Evolutionary conservation across 2,888 invertebrate species (phyloP).

Genomic region (Argynnis bischoffii): DNA sequence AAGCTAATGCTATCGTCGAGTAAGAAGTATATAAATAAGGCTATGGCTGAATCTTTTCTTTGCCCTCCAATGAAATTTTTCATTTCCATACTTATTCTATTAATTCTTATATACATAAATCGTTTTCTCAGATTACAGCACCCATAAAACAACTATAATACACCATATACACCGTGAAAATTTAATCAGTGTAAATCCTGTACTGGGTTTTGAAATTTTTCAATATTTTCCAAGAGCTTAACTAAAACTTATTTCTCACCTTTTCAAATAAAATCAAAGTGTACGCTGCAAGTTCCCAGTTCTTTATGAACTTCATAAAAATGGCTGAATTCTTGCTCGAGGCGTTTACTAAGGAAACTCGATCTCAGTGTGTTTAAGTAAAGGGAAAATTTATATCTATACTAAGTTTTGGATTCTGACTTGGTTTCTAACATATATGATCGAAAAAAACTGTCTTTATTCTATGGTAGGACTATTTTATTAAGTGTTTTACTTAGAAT

Average conservation of each 20-base stretch:
- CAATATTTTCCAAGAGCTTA: slow-evolving; percentile 12
- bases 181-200: slow-evolving; percentile 4
- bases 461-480: too few relatives aligned
- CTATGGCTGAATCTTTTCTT: too few relatives aligned
- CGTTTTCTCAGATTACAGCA: too few relatives aligned
- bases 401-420: neutral
- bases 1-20: too few relatives aligned
- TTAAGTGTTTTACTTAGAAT: too few relatives aligned
- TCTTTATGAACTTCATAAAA: slow-evolving; percentile 58
- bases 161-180: neutral
- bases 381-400: slow-evolving; percentile 15
- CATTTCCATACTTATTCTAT: too few relatives aligned
- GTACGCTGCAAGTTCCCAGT: slow-evolving; percentile 42
- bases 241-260: slow-evolving; percentile 18
- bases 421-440: too few relatives aligned
- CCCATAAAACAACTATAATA: too few relatives aligned
- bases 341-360: slow-evolving; percentile 35
- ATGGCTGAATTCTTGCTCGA: slow-evolving; percentile 39
- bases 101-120: too few relatives aligned
- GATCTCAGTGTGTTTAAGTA: slow-evolving; percentile 22
- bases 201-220: slow-evolving; percentile 12
- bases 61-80: too few relatives aligned
- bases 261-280: slow-evolving; percentile 37
- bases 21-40: too few relatives aligned
- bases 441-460: too few relatives aligned